Base-by-base conservation (phyloP, 2,797 vertebrate genomes). In the Ctenosaura bakeri region DNA sequence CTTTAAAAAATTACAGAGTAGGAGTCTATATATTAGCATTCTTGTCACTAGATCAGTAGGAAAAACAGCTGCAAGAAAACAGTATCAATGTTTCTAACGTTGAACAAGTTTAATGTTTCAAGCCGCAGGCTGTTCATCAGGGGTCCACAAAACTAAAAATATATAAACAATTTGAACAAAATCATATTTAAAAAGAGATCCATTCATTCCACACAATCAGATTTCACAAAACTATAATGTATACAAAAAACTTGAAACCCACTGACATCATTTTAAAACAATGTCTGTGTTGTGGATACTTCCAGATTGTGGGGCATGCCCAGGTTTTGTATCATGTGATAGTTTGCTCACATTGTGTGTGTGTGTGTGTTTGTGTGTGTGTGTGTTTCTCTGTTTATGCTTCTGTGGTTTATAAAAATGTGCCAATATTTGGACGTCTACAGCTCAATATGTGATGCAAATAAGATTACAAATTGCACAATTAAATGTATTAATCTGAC, bases 51-150 rank as follows among this genome's bases (percentile, higher is more conserved):
- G 78, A 74, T 86, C 54, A 82, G 7, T 24, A 82, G n/a, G 24
- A 81, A 87, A 82, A 90, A 35, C 32, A 87, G 85, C 56, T 83
- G 46, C n/a, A 66, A 76, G 79, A 74, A 64, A 90, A 90, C 20
- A 83, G 32, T 83, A 77, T 77, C 78, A 87, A 66, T 76, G 73
- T 42, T 66, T 83, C 46, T 77, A 83, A 90, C 66, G 71, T 62
- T 76, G 56, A 64, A 90, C 50, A 85, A 82, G 71, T 87, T 83
- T 90, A 86, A 87, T 32, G 26, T 90, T 87, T 82, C 85, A 90
- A 82, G 69, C 79, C 22, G 69, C 59, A 82, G 79, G 42, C 78
- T 81, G 69, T 76, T 90, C 89, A 81, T 73, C 84, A 35, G 52
- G 29, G 77, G 38, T 86, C 86, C 71, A 32, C 42, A 62, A 50